phyloP scores from a whole-genome alignment of 2,113 vertebrate species.

The Alethe castanea region DNA sequence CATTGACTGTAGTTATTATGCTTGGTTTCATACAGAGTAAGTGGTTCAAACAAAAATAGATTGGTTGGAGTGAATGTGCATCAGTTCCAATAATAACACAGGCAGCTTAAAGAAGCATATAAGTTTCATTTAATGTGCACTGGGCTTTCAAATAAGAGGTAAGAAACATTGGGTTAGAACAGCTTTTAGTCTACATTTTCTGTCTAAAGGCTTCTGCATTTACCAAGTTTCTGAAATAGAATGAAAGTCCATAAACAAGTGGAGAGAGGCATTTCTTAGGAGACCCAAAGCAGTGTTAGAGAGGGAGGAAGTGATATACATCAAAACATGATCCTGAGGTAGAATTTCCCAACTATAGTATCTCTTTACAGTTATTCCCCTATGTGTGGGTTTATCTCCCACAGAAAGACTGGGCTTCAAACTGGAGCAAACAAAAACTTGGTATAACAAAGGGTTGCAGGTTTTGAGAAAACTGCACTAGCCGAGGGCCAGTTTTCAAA shows the following conservation, averaged over 20 bases:
- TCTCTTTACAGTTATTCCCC: not conserved
- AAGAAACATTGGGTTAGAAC: conserved; percentile 5
- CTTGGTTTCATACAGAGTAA: conserved; percentile 70
- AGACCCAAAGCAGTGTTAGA: not conserved
- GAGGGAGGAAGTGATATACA: not conserved
- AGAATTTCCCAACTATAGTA: not conserved
- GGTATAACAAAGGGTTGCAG: not conserved
- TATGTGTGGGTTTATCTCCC: not conserved
- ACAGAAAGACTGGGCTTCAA: not conserved
- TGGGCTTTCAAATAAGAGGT: conserved; percentile 38
- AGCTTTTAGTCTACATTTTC: conserved; percentile 65
- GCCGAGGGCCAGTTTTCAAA: not conserved
- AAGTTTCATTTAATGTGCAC: conserved; percentile 61
- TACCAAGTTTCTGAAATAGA: conserved; percentile 54
- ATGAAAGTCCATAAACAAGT: conserved; percentile 18
- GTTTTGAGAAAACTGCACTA: not conserved
- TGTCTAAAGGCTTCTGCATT: conserved; percentile 56
- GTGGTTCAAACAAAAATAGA: conserved; percentile 78
- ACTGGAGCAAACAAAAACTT: not conserved
- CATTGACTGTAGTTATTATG: conserved; percentile 71
- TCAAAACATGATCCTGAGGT: not conserved
- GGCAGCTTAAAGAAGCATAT: conserved; percentile 30
- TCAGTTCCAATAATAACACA: conserved; percentile 70
- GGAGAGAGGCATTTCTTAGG: not conserved
- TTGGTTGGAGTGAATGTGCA: conserved; percentile 67